phyloP scores from a whole-genome alignment of 2,113 vertebrate genomes.

The Bucco capensis region DNA sequence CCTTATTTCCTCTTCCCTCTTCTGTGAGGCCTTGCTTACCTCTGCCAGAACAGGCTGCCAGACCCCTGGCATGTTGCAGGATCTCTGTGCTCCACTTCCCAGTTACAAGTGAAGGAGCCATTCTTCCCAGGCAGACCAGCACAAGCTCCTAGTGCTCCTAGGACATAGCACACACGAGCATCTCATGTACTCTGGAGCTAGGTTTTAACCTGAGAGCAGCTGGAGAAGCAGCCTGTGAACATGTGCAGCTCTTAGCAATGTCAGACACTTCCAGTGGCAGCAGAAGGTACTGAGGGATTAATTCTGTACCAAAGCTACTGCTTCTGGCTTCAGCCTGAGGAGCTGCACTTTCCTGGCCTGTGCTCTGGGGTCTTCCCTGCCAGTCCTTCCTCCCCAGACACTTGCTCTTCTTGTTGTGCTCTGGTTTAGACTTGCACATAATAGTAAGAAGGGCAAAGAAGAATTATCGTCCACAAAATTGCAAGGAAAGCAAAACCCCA shows the following conservation, averaged over 20 bases:
- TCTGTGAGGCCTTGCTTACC: neutral
- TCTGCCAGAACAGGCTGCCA: neutral
- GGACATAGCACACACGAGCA: fast-evolving
- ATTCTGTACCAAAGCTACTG: slow-evolving; percentile 22
- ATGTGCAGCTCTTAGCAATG: slow-evolving; percentile 13
- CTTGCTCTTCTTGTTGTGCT: neutral
- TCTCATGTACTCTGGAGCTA: neutral
- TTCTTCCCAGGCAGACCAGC: neutral
- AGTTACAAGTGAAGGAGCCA: neutral
- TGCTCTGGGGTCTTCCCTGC: neutral
- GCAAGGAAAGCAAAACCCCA: neutral
- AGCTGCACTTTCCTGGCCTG: neutral
- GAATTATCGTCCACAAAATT: neutral
- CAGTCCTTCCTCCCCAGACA: neutral
- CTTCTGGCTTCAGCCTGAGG: slow-evolving; percentile 9
- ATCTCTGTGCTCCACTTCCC: neutral
- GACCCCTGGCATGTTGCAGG: neutral
- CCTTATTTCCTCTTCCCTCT: neutral
- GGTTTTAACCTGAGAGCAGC: slow-evolving; percentile 1
- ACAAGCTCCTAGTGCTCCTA: neutral
- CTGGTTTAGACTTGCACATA: neutral
- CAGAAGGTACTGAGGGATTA: slow-evolving; percentile 17
- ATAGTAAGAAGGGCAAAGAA: neutral
- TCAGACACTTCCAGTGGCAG: slow-evolving; percentile 1
- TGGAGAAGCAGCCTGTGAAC: slow-evolving; percentile 21